Evolutionary conservation across 2,113 vertebrate genomes (phyloP).

Genomic region (Oophaga pumilio): DNA sequence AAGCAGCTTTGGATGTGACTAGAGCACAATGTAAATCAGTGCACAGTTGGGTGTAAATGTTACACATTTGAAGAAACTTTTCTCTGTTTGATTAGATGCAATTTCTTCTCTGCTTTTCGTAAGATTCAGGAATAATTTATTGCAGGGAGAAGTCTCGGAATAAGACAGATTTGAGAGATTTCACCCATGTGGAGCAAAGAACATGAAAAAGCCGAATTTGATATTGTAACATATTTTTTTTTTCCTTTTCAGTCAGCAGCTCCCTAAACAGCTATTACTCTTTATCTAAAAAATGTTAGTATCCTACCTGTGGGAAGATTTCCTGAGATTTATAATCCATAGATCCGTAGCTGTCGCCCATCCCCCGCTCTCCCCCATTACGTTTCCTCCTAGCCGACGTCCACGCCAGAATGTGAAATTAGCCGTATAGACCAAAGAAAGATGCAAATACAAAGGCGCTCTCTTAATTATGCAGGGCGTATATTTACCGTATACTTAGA

Average conservation of each 20-base stretch:
- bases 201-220: conserved; percentile 8
- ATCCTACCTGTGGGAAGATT: conserved; percentile 13
- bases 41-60: not conserved
- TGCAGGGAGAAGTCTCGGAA: not conserved
- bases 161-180: not conserved
- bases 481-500: not conserved
- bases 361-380: not conserved
- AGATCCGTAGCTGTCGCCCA: not conserved
- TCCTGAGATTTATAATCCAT: conserved; percentile 16
- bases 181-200: conserved; percentile 23
- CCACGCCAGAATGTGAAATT: conserved; percentile 14
- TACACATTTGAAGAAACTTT: not conserved
- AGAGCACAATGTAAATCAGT: not conserved
- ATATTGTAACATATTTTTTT: conserved; percentile 10
- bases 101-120: not conserved
- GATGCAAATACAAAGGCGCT: not conserved
- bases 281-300: conserved; percentile 5
- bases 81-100: not conserved
- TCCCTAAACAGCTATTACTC: conserved; percentile 30
- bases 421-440: not conserved
- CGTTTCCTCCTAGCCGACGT: not conserved
- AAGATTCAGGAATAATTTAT: conserved; percentile 1
- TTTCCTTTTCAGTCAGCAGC: not conserved
- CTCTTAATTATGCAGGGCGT: not conserved
- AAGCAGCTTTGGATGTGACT: not conserved